Conservation (phyloP, 1,140 invertebrate genomes). For the Caenorhabditis latens region DNA sequence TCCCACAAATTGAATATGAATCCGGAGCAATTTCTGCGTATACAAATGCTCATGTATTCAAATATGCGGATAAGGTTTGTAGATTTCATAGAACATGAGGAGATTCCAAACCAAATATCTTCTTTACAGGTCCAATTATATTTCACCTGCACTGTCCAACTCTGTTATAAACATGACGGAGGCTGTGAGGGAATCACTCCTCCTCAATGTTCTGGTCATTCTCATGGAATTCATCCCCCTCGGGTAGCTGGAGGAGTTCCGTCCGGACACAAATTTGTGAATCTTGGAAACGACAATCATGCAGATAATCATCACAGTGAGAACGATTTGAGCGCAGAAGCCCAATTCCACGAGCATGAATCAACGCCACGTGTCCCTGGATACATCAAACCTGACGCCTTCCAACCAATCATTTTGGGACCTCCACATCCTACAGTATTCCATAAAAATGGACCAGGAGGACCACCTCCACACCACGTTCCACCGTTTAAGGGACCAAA, state of each 20-base stretch:
- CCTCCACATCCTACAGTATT: constrained; percentile 51
- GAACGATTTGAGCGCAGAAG: neutral
- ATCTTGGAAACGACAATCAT: neutral
- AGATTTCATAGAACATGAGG: no score
- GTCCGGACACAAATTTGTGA: constrained; percentile 11
- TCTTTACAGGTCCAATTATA: constrained; percentile 71
- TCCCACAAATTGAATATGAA: constrained; percentile 74
- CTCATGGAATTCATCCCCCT: constrained; percentile 1
- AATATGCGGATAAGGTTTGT: constrained; percentile 76
- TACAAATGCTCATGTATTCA: constrained; percentile 75
- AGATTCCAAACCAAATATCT: neutral
- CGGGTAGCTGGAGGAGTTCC: neutral
- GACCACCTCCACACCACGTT: constrained; percentile 7
- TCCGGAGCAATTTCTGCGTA: constrained; percentile 66
- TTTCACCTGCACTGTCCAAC: constrained; percentile 76
- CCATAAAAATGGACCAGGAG: constrained; percentile 38
- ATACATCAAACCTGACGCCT: constrained; percentile 26
- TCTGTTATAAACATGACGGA: constrained; percentile 77
- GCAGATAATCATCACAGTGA: neutral
- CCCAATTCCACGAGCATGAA: constrained; percentile 40
- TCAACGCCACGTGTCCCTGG: constrained; percentile 28
- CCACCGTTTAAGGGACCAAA: constrained; percentile 25
- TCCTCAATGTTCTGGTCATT: constrained; percentile 31
- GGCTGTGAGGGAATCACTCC: constrained; percentile 76
- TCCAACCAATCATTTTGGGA: constrained; percentile 45